phyloP scores from a whole-genome alignment of 2,113 vertebrate genomes.

The Mus musculus region GRCm39 chr5:49449501-49450000 shows the following conservation, averaged over 20 bases:
- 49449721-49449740: not conserved
- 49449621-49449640: not conserved
- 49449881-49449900: too few relatives aligned
- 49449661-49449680: not conserved
- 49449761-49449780: not conserved
- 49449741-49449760: not conserved
- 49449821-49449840: not conserved
- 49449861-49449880: too few relatives aligned
- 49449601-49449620: not conserved
- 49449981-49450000: too few relatives aligned
- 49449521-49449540: not conserved
- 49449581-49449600: not conserved
- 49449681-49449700: not conserved
- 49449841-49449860: too few relatives aligned
- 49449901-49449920: too few relatives aligned
- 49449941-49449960: too few relatives aligned
- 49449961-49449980: too few relatives aligned
- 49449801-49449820: not conserved
- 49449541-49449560: not conserved
- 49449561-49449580: not conserved
- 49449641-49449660: not conserved
- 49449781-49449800: not conserved
- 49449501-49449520: slow-evolving; percentile 39
- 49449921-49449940: too few relatives aligned
- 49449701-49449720: not conserved